Conservation (phyloP, 2,113 vertebrate species). For the Cochlearius cochlearius region DNA sequence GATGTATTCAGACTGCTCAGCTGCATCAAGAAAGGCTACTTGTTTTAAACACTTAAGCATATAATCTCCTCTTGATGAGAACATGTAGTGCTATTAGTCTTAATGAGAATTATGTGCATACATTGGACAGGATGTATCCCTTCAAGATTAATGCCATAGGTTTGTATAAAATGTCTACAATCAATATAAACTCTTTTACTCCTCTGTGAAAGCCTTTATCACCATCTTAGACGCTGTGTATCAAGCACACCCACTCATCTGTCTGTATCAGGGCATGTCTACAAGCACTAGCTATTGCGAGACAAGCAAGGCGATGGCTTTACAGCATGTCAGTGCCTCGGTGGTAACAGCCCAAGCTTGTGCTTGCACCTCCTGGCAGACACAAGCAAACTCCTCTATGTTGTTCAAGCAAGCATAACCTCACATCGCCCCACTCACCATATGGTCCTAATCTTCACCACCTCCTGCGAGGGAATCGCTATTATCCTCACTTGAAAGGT, state of each 20-base stretch:
- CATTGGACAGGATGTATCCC: not conserved
- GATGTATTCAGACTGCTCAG: slow-evolving; percentile 56
- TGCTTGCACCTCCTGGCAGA: not conserved
- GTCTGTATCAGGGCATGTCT: not conserved
- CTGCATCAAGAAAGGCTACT: slow-evolving; percentile 57
- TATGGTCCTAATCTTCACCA: not conserved
- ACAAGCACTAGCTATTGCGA: not conserved
- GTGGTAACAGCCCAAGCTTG: not conserved
- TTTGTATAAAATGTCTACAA: slow-evolving; percentile 48
- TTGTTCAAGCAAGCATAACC: not conserved
- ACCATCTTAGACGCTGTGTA: not conserved
- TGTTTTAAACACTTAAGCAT: slow-evolving; percentile 61
- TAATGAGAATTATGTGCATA: slow-evolving; percentile 52
- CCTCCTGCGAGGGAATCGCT: accelerated
- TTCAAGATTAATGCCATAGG: not conserved
- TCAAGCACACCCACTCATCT: not conserved
- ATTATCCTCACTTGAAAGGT: not conserved
- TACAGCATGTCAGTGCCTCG: not conserved
- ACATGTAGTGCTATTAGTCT: slow-evolving; percentile 39
- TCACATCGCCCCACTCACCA: accelerated
- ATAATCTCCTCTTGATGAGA: slow-evolving; percentile 59
- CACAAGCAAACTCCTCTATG: not conserved
- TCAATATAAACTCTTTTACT: slow-evolving; percentile 43
- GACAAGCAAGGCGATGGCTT: not conserved
- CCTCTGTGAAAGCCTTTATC: slow-evolving; percentile 22